Base-by-base conservation (phyloP, 1,140 invertebrate genomes). In the Leucophenga varia region DNA sequence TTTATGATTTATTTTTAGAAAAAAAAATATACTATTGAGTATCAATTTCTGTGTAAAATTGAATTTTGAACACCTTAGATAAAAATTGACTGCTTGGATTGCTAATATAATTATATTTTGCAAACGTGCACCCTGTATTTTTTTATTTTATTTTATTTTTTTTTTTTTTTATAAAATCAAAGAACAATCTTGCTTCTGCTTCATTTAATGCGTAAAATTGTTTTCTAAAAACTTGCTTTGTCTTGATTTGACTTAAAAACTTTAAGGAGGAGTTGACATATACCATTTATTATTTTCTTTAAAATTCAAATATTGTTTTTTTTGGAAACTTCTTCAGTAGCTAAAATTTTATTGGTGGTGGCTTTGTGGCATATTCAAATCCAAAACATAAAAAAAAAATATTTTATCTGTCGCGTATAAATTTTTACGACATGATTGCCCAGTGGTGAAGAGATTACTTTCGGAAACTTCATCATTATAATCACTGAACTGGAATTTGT, bases 161-260 rank as follows among this genome's bases (percentile, higher is more conserved):
- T 49, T 35, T 47, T 55, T 47, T 52, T 44, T 35, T 37, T 14
- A 22, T 43, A 46, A 43, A 39, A 47, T 38, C 38, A 31, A 43
- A 52, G 55, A 55, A 68, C 64, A 68, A 68, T 68, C 64, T 68
- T 68, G 64, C 64, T 68, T 68, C 64, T 68, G 64, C 49, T 68
- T 68, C 64, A 68, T 68, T 68, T 64, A 68, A 68, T 64, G 59
- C 52, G 48, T 58, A 16, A 37, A 37, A 64, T n/a, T 57, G 54
- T 37, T 60, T 42, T 47, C n/a, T n/a, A n/a, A n/a, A n/a, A n/a
- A n/a, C n/a, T n/a, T n/a, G n/a, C 43, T n/a, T 34, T 34, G 31
- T 34, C n/a, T 34, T 49, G 3, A 14, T n/a, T 14, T 32, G n/a
- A n/a, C 12, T 32, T 12, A n/a, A 4, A 14, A 4, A 12, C 12